A percentile compares a stretch with the other conserved stretches of the same genome.
These are phyloP conservation scores for Sebastes baramenuke DNA, from an alignment of 2,797 vertebrate species.

Conservation along the genomic window DNA sequence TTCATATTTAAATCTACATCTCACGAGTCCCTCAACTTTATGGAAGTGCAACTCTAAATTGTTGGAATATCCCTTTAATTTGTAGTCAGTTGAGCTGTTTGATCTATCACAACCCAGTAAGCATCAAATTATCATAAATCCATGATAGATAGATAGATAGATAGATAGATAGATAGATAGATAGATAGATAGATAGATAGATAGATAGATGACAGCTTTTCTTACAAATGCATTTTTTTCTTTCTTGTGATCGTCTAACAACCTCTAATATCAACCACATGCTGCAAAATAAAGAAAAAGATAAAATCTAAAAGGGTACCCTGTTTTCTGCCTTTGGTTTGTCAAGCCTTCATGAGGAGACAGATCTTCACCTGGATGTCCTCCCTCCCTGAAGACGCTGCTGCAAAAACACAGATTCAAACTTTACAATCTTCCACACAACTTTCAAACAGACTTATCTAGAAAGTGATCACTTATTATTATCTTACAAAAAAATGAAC, in stretches of 20 bases:
- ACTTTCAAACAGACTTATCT: background rate
- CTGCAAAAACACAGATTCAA: slow-evolving; percentile 35
- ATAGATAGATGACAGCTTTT: background rate
- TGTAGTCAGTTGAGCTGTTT: background rate
- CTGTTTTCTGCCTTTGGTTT: slow-evolving; percentile 23
- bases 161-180: slow-evolving; percentile 13
- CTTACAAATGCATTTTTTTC: background rate
- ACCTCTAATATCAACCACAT: background rate
- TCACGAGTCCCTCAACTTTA: background rate
- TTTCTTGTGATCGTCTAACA: background rate
- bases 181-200: background rate
- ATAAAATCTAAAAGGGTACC: slow-evolving; percentile 29
- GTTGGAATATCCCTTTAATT: background rate
- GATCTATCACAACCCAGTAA: background rate
- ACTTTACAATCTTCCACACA: slow-evolving; percentile 16
- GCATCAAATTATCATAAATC: background rate
- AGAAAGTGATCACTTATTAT: background rate
- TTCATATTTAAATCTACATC: background rate
- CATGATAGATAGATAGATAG: background rate
- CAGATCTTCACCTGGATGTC: background rate
- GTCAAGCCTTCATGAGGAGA: slow-evolving; percentile 31
- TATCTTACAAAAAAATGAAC: background rate
- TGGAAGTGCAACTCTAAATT: background rate
- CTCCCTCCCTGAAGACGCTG: slow-evolving; percentile 17
- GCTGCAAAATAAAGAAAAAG: background rate